phyloP scores from a whole-genome alignment of 1,140 invertebrate genomes.

The Steinernema feltiae region DNA sequence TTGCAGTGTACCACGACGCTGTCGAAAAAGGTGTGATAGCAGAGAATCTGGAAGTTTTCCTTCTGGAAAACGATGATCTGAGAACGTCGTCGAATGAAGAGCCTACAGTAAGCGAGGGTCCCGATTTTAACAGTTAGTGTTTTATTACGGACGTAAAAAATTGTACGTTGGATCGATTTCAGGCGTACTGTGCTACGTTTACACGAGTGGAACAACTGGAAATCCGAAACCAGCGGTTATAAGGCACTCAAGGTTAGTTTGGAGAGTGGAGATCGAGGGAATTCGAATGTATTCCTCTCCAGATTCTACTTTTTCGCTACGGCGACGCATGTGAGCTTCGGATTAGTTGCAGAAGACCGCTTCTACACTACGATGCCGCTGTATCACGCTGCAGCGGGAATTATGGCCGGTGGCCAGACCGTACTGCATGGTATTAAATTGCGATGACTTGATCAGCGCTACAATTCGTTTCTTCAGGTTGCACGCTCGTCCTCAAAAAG shows the following conservation, averaged over 20 bases:
- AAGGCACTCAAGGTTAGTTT: slow-evolving; percentile 29
- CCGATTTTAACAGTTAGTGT: slow-evolving; percentile 49
- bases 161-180: slow-evolving; percentile 20
- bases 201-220: slow-evolving; percentile 59
- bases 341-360: slow-evolving; percentile 63
- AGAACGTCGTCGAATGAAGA: slow-evolving; percentile 19
- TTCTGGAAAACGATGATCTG: not conserved
- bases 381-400: slow-evolving; percentile 86
- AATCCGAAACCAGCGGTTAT: slow-evolving; percentile 58
- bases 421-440: slow-evolving; percentile 68
- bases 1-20: not conserved
- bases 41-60: not conserved
- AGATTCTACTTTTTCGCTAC: slow-evolving; percentile 33
- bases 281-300: slow-evolving; percentile 11
- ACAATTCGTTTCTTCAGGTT: slow-evolving; percentile 71
- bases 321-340: slow-evolving; percentile 32
- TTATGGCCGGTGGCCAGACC: slow-evolving; percentile 69
- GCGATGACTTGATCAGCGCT: not conserved
- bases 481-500: slow-evolving; percentile 74
- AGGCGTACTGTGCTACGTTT: slow-evolving; percentile 58
- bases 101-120: slow-evolving; percentile 19
- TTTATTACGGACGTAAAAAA: not conserved
- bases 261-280: no score
- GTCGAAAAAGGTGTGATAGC: not conserved
- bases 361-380: slow-evolving; percentile 81